Conservation (phyloP, 2,113 vertebrate species). For the Pantherophis guttatus region DNA sequence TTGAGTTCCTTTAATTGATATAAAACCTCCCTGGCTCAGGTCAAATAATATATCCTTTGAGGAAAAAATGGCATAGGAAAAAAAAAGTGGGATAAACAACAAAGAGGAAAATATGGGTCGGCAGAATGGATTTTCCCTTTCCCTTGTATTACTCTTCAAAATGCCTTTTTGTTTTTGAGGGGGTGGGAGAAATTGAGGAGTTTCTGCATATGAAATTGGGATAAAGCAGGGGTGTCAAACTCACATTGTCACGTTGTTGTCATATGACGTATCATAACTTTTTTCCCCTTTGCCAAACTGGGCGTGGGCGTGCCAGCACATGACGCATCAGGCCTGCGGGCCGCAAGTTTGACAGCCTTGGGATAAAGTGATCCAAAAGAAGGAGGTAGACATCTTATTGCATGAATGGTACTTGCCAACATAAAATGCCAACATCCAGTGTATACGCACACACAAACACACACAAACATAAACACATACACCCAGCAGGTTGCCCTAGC, state of each 20-base stretch:
- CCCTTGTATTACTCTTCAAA: not conserved
- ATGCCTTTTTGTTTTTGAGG: not conserved
- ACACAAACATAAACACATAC: not conserved
- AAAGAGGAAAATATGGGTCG: not conserved
- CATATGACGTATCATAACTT: no score
- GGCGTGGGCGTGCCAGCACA: no score
- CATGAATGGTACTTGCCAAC: not conserved
- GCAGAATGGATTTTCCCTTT: not conserved
- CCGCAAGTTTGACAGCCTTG: not conserved
- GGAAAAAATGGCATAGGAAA: not conserved
- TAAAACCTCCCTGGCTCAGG: not conserved
- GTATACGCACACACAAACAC: not conserved
- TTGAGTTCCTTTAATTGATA: constrained; percentile 23
- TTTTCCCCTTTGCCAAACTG: no score
- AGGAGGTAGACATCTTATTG: not conserved
- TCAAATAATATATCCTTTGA: not conserved
- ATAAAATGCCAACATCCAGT: not conserved
- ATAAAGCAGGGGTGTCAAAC: no score
- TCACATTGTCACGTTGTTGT: no score
- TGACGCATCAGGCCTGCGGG: no score
- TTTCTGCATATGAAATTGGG: not conserved
- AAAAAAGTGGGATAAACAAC: not conserved
- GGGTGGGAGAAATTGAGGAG: no score
- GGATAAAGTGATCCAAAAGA: not conserved
- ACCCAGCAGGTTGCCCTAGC: not conserved